Evolutionary conservation across 1,140 invertebrate species (phyloP).

Genomic region (Nylanderia fulva): DNA sequence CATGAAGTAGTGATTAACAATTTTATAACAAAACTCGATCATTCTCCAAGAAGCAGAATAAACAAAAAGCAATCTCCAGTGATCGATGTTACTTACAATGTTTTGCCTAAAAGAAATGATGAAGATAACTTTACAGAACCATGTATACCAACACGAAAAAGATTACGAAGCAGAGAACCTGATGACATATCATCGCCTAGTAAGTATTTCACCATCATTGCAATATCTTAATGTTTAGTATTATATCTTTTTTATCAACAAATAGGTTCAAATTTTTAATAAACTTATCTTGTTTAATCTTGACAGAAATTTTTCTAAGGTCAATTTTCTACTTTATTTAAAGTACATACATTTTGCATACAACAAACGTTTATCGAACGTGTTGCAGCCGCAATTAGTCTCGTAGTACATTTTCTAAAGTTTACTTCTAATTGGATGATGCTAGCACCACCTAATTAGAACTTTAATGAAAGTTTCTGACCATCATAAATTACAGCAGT

Average conservation of each 20-base stretch:
- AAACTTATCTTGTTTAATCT: not conserved
- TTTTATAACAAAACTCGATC: constrained; percentile 80
- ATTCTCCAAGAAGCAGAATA: constrained; percentile 76
- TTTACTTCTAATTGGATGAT: constrained; percentile 75
- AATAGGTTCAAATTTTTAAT: not conserved
- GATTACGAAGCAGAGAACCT: constrained; percentile 82
- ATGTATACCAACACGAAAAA: constrained; percentile 79
- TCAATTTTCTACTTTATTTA: not conserved
- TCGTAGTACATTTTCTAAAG: constrained; percentile 70
- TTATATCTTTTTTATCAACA: not conserved
- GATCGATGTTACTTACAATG: constrained; percentile 49
- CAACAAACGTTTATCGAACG: constrained; percentile 24
- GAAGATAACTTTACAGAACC: constrained; percentile 78
- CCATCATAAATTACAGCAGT: constrained; percentile 74
- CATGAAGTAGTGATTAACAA: constrained; percentile 67
- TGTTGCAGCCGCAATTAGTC: constrained; percentile 67
- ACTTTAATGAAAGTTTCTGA: constrained; percentile 77
- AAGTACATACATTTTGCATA: constrained; percentile 15
- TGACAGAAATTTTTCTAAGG: constrained; percentile 2
- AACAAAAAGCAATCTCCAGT: constrained; percentile 56
- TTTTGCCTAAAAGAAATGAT: constrained; percentile 69
- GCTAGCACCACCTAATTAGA: constrained; percentile 75
- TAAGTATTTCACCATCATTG: constrained; percentile 74
- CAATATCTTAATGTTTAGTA: not conserved
- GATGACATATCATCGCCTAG: constrained; percentile 84